Percentiles rank a stretch among this genome's conserved stretches.
Evolutionary conservation across 2,888 invertebrate genomes (phyloP).

Genomic region (Pheosia tremula): DNA sequence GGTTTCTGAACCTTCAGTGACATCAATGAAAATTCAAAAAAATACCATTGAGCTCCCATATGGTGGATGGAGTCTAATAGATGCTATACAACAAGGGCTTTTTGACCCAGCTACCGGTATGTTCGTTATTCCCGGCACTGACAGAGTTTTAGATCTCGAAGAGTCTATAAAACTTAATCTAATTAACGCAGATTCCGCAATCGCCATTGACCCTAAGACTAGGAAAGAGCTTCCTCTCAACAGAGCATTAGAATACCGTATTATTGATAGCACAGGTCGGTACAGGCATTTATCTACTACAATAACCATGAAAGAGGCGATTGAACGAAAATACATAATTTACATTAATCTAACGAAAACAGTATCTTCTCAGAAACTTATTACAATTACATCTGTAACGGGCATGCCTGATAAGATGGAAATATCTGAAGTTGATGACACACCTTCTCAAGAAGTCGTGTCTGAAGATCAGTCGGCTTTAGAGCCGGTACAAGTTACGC

Average conservation of each 20-base stretch:
- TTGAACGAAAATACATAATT: conserved; percentile 86
- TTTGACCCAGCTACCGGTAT: conserved; percentile 93
- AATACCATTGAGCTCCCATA: conserved; percentile 91
- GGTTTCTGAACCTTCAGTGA: conserved; percentile 77
- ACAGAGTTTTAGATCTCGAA: conserved; percentile 92
- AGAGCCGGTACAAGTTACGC: conserved; percentile 89
- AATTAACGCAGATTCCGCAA: conserved; percentile 92
- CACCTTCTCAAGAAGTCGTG: conserved; percentile 34
- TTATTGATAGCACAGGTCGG: conserved; percentile 91
- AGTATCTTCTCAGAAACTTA: conserved; percentile 83
- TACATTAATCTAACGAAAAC: conserved; percentile 81
- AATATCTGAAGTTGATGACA: conserved; percentile 82
- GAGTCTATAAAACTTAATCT: conserved; percentile 94
- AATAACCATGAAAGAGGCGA: conserved; percentile 90
- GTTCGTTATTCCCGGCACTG: conserved; percentile 94
- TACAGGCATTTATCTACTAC: conserved; percentile 84
- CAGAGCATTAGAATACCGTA: conserved; percentile 90
- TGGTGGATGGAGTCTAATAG: conserved; percentile 92
- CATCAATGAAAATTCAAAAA: conserved; percentile 84
- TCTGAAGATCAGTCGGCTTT: conserved; percentile 72
- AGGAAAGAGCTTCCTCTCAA: conserved; percentile 87
- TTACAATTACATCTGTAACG: conserved; percentile 89
- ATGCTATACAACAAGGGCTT: conserved; percentile 92
- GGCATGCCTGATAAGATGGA: conserved; percentile 90
- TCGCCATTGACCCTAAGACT: conserved; percentile 91